Conservation (phyloP, 2,797 vertebrate species). For the Adrianichthys oophorus region DNA sequence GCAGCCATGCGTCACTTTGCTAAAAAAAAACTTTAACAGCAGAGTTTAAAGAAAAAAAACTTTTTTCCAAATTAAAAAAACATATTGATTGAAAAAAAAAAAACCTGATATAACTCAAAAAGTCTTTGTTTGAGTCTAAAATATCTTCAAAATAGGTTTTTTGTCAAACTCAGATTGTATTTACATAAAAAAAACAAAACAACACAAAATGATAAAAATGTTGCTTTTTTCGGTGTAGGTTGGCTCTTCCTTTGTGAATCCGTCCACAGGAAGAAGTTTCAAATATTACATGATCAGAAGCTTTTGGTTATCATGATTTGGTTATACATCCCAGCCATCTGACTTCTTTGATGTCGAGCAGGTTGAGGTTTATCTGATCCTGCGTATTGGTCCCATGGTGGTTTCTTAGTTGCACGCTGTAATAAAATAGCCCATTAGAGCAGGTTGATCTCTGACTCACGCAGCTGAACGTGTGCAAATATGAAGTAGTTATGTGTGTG, state of each 20-base stretch:
- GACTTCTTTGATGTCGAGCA: constrained; percentile 41
- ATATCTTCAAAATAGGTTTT: constrained; percentile 11
- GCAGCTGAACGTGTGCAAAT: too few species aligned
- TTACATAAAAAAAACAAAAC: constrained; percentile 29
- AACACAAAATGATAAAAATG: constrained; percentile 16
- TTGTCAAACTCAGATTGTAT: constrained; percentile 6
- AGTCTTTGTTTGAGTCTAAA: background rate
- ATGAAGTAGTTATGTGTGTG: constrained; percentile 11
- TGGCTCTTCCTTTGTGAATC: constrained; percentile 27
- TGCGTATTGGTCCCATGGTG: constrained; percentile 45
- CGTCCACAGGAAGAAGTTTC: constrained; percentile 22
- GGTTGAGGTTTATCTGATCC: constrained; percentile 48
- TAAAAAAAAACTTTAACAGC: background rate
- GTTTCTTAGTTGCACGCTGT: constrained; percentile 28
- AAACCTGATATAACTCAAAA: background rate
- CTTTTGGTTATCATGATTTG: constrained; percentile 41
- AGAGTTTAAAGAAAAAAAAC: too few species aligned
- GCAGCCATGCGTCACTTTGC: too few species aligned
- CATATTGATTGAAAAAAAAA: too few species aligned
- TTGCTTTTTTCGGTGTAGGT: constrained; percentile 22
- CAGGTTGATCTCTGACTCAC: constrained; percentile 6
- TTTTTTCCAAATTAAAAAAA: too few species aligned
- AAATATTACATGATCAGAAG: constrained; percentile 43
- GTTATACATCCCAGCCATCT: constrained; percentile 35
- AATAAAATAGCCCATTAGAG: constrained; percentile 34